Conservation (phyloP, 2,797 vertebrate genomes). For the Hydrocynus forskahlii region DNA sequence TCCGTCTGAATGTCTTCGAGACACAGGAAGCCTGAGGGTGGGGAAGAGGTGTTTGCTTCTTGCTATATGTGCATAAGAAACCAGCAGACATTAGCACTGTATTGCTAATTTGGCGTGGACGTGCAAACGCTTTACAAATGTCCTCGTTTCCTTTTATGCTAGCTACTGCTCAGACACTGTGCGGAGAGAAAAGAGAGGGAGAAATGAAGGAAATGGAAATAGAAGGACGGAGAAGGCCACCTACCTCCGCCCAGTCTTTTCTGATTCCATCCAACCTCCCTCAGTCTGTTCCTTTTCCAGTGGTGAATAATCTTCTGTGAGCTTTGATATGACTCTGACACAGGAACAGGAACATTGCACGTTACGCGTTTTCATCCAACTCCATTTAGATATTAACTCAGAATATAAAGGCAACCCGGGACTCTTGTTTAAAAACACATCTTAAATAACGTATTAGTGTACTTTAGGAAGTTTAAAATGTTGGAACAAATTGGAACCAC, state of each 20-base stretch:
- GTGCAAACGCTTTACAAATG: slow-evolving; percentile 36
- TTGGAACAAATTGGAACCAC: too few relatives aligned
- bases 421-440: too few relatives aligned
- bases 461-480: too few relatives aligned
- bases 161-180: slow-evolving; percentile 29
- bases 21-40: too few relatives aligned
- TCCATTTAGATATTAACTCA: too few relatives aligned
- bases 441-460: too few relatives aligned
- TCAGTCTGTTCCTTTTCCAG: slow-evolving; percentile 19
- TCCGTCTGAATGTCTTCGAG: not conserved
- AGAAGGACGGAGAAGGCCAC: slow-evolving; percentile 50
- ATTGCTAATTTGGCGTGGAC: slow-evolving; percentile 45
- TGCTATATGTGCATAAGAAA: slow-evolving; percentile 31
- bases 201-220: slow-evolving; percentile 47
- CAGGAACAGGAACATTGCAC: not conserved
- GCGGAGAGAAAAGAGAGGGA: slow-evolving; percentile 30
- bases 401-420: too few relatives aligned
- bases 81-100: slow-evolving; percentile 32
- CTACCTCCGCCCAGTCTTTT: slow-evolving; percentile 49
- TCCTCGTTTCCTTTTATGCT: not conserved
- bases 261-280: slow-evolving; percentile 43
- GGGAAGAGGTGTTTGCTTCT: not conserved
- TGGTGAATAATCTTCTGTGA: not conserved
- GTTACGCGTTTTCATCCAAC: too few relatives aligned
- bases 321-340: not conserved